These are phyloP conservation scores for Patella depressa DNA, from an alignment of 2,888 invertebrate species.

Conservation along the genomic window DNA sequence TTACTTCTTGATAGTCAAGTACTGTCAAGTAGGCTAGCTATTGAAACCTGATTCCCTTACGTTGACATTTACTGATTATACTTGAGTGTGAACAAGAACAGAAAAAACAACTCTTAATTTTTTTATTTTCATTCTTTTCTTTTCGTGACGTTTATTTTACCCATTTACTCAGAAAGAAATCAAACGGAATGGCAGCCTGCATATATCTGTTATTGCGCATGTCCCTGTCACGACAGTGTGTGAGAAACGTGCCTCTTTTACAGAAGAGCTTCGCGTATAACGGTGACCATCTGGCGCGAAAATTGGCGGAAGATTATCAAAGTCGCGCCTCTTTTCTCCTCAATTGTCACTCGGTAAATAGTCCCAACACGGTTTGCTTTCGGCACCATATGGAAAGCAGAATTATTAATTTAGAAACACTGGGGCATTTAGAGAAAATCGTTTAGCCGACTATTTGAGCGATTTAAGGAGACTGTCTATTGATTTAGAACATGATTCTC, in stretches of 20 bases:
- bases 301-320: slow-evolving; percentile 10
- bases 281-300: slow-evolving; percentile 7
- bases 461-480: not conserved
- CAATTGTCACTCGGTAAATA: slow-evolving; percentile 5
- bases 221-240: slow-evolving; percentile 7
- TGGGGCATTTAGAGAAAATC: not conserved
- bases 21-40: no score
- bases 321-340: slow-evolving; percentile 10
- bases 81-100: no score
- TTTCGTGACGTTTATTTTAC: slow-evolving; percentile 4
- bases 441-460: slow-evolving; percentile 4
- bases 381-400: slow-evolving; percentile 29
- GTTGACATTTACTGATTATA: no score
- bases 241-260: slow-evolving; percentile 11
- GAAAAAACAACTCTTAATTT: no score
- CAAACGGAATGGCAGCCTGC: not conserved
- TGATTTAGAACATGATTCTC: not conserved
- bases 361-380: slow-evolving; percentile 2
- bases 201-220: slow-evolving; percentile 5
- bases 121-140: no score
- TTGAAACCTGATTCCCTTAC: no score
- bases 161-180: slow-evolving; percentile 1
- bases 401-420: slow-evolving; percentile 22
- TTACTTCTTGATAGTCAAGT: no score
- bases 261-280: not conserved